phyloP scores from a whole-genome alignment of 2,888 invertebrate species.

The Athrips mouffetella region DNA sequence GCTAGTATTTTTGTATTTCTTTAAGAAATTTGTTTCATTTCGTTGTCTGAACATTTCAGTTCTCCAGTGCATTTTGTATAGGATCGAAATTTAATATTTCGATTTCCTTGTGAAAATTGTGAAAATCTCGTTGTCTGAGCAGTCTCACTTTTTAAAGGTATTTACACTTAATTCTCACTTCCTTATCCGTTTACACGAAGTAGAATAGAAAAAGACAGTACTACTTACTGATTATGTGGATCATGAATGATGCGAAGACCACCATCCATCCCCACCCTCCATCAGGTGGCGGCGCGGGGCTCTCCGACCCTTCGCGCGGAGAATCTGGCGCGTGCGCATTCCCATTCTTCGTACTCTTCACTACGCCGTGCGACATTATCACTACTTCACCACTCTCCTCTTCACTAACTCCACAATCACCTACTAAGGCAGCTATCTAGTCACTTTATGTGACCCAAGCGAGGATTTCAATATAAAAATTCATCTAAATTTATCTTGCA shows the following conservation, averaged over 20 bases:
- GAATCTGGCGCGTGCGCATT: constrained; percentile 46
- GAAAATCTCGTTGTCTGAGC: no score
- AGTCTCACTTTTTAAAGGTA: no score
- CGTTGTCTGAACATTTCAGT: no score
- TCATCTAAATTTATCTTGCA: constrained; percentile 16
- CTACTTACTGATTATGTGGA: constrained; percentile 94
- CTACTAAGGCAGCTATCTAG: constrained; percentile 33
- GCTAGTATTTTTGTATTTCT: no score
- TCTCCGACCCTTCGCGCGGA: constrained; percentile 49
- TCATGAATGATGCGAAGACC: constrained; percentile 96
- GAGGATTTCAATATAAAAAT: constrained; percentile 18
- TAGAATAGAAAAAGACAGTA: background rate
- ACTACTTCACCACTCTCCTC: constrained; percentile 18
- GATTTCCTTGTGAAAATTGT: no score
- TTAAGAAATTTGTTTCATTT: no score
- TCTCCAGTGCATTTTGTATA: no score
- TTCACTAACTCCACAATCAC: constrained; percentile 36
- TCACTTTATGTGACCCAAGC: constrained; percentile 36
- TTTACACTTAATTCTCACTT: no score
- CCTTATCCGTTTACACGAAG: no score
- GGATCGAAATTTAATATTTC: no score
- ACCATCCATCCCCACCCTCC: constrained; percentile 98
- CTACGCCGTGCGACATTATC: constrained; percentile 62
- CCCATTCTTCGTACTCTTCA: constrained; percentile 59
- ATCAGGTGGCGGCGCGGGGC: constrained; percentile 86